Percentiles rank a stretch among this genome's conserved stretches.
These are phyloP conservation scores for Antheraea mylitta DNA, from an alignment of 1,140 invertebrate species.

Conservation along the genomic window DNA sequence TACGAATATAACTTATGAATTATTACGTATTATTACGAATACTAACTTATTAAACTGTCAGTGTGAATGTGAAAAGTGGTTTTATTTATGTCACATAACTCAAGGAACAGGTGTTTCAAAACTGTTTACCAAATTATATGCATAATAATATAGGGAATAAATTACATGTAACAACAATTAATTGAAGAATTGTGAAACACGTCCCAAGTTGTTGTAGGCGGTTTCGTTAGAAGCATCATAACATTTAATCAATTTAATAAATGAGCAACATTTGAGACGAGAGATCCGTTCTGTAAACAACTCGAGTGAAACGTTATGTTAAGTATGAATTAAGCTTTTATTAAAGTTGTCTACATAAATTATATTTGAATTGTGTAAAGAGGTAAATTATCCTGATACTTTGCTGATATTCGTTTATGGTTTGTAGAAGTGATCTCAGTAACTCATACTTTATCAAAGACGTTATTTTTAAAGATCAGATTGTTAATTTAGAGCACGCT, in stretches of 20 bases:
- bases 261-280: not conserved
- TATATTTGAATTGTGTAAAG: not conserved
- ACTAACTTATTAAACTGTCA: too few species aligned
- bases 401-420: not conserved
- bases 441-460: too few species aligned
- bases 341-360: constrained; percentile 1
- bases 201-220: not conserved
- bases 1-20: too few species aligned
- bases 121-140: not conserved
- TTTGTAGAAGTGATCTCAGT: not conserved
- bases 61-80: too few species aligned
- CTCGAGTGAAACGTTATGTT: constrained; percentile 1
- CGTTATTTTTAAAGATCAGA: too few species aligned
- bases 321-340: constrained; percentile 3
- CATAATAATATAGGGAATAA: not conserved
- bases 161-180: not conserved
- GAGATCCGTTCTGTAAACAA: not conserved
- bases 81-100: too few species aligned
- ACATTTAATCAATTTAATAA: constrained; percentile 5
- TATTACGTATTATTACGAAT: too few species aligned
- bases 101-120: not conserved
- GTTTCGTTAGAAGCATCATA: constrained; percentile 1
- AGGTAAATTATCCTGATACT: not conserved
- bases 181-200: not conserved
- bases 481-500: too few species aligned